Percentiles rank a stretch among this genome's conserved stretches.
Evolutionary conservation across 2,113 vertebrate species (phyloP).

Genomic region (Daubentonia madagascariensis): DNA sequence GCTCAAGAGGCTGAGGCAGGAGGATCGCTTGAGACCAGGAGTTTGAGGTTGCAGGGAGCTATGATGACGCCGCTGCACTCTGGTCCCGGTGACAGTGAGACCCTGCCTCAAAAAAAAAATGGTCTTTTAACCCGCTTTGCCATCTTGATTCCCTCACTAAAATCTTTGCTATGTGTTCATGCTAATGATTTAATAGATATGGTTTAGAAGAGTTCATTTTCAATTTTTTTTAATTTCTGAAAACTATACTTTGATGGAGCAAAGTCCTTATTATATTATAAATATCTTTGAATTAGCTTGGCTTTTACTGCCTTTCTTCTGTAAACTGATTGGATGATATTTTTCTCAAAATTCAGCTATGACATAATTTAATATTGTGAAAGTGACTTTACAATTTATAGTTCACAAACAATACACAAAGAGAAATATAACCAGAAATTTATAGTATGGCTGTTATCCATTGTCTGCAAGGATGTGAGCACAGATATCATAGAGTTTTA

Average conservation of each 20-base stretch:
- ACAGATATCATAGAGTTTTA: background rate
- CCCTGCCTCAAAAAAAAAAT: background rate
- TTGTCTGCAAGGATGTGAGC: background rate
- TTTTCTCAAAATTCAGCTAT: constrained; percentile 6
- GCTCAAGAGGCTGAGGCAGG: no score
- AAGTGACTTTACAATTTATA: background rate
- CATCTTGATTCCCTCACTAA: background rate
- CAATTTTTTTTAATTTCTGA: background rate
- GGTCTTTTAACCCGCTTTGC: background rate
- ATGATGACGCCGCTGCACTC: no score
- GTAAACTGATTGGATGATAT: background rate
- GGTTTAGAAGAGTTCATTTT: background rate
- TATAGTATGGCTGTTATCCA: background rate
- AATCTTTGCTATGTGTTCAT: background rate
- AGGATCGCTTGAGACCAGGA: no score
- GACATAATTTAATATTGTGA: background rate
- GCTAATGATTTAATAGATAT: background rate
- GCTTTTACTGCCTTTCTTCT: background rate
- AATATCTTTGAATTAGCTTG: background rate
- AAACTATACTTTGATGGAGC: background rate
- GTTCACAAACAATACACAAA: background rate
- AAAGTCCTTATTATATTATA: background rate
- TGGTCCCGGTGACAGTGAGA: no score
- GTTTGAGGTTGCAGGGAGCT: no score
- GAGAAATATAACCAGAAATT: background rate